Evolutionary conservation across 2,888 invertebrate species (phyloP), one percentile per base, ranked within the genome.

Genomic region (Polietes domitor): DNA sequence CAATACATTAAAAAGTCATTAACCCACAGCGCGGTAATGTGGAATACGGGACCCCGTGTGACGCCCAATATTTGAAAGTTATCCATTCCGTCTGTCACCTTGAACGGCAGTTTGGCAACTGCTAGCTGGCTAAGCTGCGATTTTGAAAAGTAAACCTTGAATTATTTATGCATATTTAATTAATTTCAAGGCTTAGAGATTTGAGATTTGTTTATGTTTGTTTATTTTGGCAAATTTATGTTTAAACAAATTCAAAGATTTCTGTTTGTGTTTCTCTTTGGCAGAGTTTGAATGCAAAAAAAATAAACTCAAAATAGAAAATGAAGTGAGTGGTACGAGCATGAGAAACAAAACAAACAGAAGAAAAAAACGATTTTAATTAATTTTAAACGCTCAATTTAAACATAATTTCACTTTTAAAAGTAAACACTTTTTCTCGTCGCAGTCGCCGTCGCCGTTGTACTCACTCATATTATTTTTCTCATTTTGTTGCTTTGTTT

Each of bases 381-480:
- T 71, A 55, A 74, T 58, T 77, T 70, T 83, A 43, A 77, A 77
- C 50, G 70, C 74, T 43, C 58, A 37, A 74, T 77, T 83, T 77
- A 80, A 68, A 65, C 28, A 79, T 77, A 79, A 73, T 83, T 83
- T 83, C 80, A 83, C 83, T 83, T 80, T 83, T 74, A 77, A 75
- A 80, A 43, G 24, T 28, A 28, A 61, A 32, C 28, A 43, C 19
- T 68, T 43, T 19, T 65, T 21, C 43, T 68, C 68, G 17, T 41
- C 37, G 15, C 19, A 4, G 17, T 63, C 58, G 58, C n/a, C n/a
- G 26, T 61, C n/a, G 15, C 28, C 28, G 7, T 61, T 17, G 15
- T 5, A 61, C 21, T 55, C 47, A 15, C 15, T 50, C 12, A 26
- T 24, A 12, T 15, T 58, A 15, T 58, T 26, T 58, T 58, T 58